phyloP scores from a whole-genome alignment of 2,797 vertebrate species.

The Ctenosaura bakeri region DNA sequence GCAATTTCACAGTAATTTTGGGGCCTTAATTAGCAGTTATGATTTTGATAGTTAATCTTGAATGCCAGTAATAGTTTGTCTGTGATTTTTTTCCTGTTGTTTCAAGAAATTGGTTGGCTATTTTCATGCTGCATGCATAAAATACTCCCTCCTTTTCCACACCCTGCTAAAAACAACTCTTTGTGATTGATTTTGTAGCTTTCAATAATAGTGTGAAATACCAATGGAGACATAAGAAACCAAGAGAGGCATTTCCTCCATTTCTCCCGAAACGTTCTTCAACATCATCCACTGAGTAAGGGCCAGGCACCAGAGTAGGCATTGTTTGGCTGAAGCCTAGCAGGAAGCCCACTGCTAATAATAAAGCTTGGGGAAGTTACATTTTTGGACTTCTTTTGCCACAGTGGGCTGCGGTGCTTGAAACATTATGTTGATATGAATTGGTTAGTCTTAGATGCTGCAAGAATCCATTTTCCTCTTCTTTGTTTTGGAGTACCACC shows the following conservation, averaged over 20 bases:
- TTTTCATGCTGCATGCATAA: conserved; percentile 36
- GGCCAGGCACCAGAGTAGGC: too few relatives aligned
- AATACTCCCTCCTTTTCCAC: conserved; percentile 11
- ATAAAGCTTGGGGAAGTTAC: too few relatives aligned
- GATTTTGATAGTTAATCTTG: conserved; percentile 67
- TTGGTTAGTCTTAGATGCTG: too few relatives aligned
- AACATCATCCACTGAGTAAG: neutral
- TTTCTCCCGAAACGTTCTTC: neutral
- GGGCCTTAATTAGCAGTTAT: conserved; percentile 75
- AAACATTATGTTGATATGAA: too few relatives aligned
- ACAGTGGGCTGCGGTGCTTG: too few relatives aligned
- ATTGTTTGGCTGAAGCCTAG: neutral
- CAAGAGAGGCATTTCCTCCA: neutral
- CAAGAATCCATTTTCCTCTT: too few relatives aligned
- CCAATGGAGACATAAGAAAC: neutral
- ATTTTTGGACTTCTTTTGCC: too few relatives aligned
- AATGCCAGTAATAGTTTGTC: conserved; percentile 55
- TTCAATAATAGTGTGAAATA: neutral
- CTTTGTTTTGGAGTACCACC: too few relatives aligned
- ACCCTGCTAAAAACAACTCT: conserved; percentile 24
- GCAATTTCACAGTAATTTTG: conserved; percentile 75
- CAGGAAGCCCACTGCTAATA: neutral
- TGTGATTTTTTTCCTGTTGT: conserved; percentile 30
- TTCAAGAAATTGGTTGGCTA: conserved; percentile 40
- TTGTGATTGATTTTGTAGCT: conserved; percentile 5